Evolutionary conservation across 2,888 invertebrate species (phyloP), one percentile per base, ranked within the genome.

Genomic region (Euproctis similis): DNA sequence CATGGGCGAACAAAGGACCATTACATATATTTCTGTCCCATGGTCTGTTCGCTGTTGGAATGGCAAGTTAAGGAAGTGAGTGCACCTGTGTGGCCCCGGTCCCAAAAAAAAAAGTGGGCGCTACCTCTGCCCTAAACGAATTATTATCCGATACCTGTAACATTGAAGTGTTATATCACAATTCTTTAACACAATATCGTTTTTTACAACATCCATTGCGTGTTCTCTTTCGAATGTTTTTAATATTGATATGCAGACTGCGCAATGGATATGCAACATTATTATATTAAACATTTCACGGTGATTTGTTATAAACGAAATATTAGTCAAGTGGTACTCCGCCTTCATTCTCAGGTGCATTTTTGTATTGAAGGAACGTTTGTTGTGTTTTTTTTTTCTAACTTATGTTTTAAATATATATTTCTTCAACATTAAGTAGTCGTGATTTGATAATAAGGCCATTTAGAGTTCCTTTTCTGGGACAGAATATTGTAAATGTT

Each of bases 331-430:
- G 78, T 77, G 70, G 74, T 54, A n/a, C n/a, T 67, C 78, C 81
- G 76, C 81, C 81, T 80, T 74, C 78, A 78, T 81, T 78, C 81
- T 82, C 82, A 82, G 82, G 81, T 82, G 82, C 81, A 78, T 82
- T 78, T 81, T 81, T 81, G 78, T 77, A 80, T 82, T 70, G 72
- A 73, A 71, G 74, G 65, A 74, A 69, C 76, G 66, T 73, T 72
- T 71, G 64, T 68, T 59, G 53, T 70, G 76, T 69, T 78, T 77
- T 72, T 70, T 76, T 74, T n/a, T n/a, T n/a, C n/a, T n/a, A n/a
- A n/a, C n/a, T n/a, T n/a, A n/a, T 73, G 66, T 77, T 76, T 75
- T 69, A 72, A 74, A n/a, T n/a, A n/a, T n/a, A n/a, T n/a, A n/a
- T 36, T 52, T 63, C 69, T 62, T 66, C 65, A 72, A 74, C 70